Conservation (phyloP, 2,797 vertebrate species). For the Gallinago nigripennis region DNA sequence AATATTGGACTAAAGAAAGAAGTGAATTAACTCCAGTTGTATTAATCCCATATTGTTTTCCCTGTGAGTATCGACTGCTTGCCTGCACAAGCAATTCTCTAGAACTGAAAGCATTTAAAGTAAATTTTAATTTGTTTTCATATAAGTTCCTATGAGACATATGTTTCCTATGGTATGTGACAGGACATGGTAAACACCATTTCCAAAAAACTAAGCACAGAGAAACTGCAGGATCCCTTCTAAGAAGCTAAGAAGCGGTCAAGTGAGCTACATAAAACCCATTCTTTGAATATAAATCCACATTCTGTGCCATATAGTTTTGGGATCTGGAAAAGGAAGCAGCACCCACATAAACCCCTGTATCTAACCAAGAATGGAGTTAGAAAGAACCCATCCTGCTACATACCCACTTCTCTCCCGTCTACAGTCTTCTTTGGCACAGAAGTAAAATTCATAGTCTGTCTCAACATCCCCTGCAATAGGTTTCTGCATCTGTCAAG, state of each 20-base stretch:
- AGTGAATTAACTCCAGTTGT: background rate
- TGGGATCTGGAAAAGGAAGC: background rate
- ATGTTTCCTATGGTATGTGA: background rate
- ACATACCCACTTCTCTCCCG: background rate
- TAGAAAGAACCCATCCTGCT: background rate
- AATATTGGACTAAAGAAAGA: constrained; percentile 31
- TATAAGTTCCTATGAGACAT: background rate
- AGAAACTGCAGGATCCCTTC: background rate
- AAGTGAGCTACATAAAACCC: background rate
- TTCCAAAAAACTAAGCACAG: background rate
- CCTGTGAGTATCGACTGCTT: background rate
- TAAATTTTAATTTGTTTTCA: background rate
- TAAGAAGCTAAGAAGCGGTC: background rate
- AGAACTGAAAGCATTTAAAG: background rate
- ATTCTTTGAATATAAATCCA: background rate
- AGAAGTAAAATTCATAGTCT: background rate
- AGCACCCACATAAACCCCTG: background rate
- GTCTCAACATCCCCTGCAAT: background rate
- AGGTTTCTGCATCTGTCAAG: background rate
- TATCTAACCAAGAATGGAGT: background rate
- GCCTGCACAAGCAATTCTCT: background rate
- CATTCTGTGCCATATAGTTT: background rate
- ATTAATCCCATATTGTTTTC: background rate
- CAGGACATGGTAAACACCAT: background rate
- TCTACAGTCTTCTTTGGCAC: background rate